Evolutionary conservation across 2,888 invertebrate species (phyloP), one percentile per base, ranked within the genome.

Genomic region (Acleris emargana): DNA sequence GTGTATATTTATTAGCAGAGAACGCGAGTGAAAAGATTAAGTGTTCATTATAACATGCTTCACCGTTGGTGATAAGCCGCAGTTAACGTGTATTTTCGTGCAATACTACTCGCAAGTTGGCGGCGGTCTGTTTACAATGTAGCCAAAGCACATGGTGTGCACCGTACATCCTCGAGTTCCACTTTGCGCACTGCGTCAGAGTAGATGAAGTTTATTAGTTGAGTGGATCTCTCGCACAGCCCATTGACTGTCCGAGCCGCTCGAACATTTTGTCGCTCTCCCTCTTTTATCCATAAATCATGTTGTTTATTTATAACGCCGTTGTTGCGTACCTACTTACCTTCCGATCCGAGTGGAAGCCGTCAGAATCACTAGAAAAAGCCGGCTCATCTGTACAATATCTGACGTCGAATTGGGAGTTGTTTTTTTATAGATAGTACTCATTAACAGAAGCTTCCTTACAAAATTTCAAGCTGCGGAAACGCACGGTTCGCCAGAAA

Each of bases 101-200:
- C 71, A 62, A 71, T 67, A 72, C 71, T 74, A 70, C 13, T 38
- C 32, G 75, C 72, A 67, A 49, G 62, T 54, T 67, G 64, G 64
- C 69, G 70, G 67, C 69, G 70, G 66, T 71, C 75, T 88, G 89
- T 88, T 89, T 89, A 88, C 79, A 81, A 84, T 80, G 78, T 75
- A 69, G 67, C 75, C 71, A 71, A 68, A 74, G 76, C 84, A 84
- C 82, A 82, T 83, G 81, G 81, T 72, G 66, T 59, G 67, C 67
- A 72, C 77, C 78, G 73, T 68, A 73, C 72, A 73, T 75, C 75
- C 71, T 72, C 73, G 72, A 73, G 72, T 72, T 64, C 68, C 42
- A 72, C 75, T 76, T 80, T 76, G 76, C 80, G 84, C 83, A 87
- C 72, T 87, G 84, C 85, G 83, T 76, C 80, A 77, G 71, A 71